Evolutionary conservation across 2,797 vertebrate species (phyloP).

Genomic region (Distichodus sexfasciatus): DNA sequence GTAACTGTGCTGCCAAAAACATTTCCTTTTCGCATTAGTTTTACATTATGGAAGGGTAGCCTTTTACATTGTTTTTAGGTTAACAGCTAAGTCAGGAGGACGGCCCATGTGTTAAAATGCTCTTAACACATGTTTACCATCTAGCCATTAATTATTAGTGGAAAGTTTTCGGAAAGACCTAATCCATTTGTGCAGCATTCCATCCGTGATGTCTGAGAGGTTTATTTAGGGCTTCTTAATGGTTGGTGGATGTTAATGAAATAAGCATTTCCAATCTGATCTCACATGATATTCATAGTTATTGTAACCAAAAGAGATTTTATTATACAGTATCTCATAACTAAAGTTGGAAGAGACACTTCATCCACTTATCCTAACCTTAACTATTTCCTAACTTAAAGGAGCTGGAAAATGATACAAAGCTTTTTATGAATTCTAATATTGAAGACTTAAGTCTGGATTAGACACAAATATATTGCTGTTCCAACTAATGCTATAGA

Average conservation of each 20-base stretch:
- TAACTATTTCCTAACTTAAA: too few species aligned
- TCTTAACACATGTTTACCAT: conserved; percentile 21
- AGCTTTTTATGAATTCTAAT: too few species aligned
- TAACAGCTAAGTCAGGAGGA: background rate
- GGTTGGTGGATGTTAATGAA: background rate
- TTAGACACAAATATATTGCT: too few species aligned
- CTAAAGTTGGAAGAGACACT: too few species aligned
- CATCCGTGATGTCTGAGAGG: conserved; percentile 1
- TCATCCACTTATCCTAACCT: too few species aligned
- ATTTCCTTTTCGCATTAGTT: conserved; percentile 15
- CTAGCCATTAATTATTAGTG: conserved; percentile 21
- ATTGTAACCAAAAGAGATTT: too few species aligned
- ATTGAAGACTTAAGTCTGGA: too few species aligned
- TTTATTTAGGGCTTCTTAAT: background rate
- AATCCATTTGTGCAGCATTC: background rate
- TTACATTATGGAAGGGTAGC: conserved; percentile 5
- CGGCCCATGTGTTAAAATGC: background rate
- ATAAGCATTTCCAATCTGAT: too few species aligned
- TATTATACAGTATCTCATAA: too few species aligned
- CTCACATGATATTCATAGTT: too few species aligned
- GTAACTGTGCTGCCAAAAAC: background rate
- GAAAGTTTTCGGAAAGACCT: background rate
- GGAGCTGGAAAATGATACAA: too few species aligned
- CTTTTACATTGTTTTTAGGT: background rate
- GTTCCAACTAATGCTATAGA: too few species aligned